A percentile compares a stretch with the other conserved stretches of the same genome.
Evolutionary conservation across 2,888 invertebrate genomes (phyloP).

Genomic region (Ommatoiulus sabulosus): DNA sequence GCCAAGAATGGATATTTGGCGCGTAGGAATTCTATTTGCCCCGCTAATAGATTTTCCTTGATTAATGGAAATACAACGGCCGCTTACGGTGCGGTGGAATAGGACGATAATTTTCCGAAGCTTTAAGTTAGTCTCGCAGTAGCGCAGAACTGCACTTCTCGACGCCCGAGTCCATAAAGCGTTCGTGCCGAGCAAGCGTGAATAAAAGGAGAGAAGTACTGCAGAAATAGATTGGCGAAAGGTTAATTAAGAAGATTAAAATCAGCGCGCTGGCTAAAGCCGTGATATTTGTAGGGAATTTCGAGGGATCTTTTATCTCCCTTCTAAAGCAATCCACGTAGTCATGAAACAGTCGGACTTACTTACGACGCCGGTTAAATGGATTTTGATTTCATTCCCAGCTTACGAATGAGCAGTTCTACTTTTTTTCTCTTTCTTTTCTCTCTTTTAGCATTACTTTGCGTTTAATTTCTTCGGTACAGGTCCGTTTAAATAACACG

Average conservation of each 20-base stretch:
- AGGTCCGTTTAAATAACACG: neutral
- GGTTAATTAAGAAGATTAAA: slow-evolving; percentile 53
- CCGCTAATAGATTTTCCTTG: slow-evolving; percentile 51
- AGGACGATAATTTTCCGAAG: slow-evolving; percentile 34
- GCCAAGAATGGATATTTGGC: neutral
- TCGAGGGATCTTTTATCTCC: slow-evolving; percentile 44
- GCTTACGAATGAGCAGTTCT: slow-evolving; percentile 22
- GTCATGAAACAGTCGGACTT: slow-evolving; percentile 35
- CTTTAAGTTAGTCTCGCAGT: neutral
- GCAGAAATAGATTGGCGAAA: slow-evolving; percentile 47
- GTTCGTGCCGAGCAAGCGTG: slow-evolving; percentile 45
- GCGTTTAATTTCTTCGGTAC: neutral
- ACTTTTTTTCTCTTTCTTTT: too few relatives aligned
- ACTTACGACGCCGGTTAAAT: slow-evolving; percentile 8
- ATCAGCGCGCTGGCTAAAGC: slow-evolving; percentile 48
- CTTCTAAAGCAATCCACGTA: slow-evolving; percentile 36
- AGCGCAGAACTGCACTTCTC: neutral
- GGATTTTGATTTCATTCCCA: slow-evolving; percentile 41
- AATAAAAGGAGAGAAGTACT: slow-evolving; percentile 28
- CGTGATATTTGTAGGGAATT: slow-evolving; percentile 48
- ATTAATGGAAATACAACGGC: slow-evolving; percentile 37
- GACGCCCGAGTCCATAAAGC: slow-evolving; percentile 37
- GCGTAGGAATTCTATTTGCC: slow-evolving; percentile 14
- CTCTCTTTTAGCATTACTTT: neutral
- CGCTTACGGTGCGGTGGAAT: slow-evolving; percentile 11